Conservation (phyloP, 2,113 vertebrate genomes). For the Lamprotornis superbus region DNA sequence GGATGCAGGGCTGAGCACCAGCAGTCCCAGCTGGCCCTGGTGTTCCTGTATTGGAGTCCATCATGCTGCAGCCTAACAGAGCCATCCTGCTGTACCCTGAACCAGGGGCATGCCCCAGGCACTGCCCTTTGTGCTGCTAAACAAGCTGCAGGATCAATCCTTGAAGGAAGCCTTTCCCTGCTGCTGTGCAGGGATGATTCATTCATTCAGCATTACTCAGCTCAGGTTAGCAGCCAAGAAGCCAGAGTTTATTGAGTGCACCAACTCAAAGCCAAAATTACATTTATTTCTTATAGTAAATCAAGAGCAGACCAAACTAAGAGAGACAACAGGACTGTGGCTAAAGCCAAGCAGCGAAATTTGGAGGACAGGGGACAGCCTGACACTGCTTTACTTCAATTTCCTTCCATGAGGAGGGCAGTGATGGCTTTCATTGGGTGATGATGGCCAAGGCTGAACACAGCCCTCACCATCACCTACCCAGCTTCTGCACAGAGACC, state of each 20-base stretch:
- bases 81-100: fast-evolving
- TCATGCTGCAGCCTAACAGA: fast-evolving
- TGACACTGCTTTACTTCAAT: neutral
- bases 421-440: neutral
- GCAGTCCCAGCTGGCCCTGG: neutral
- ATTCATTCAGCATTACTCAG: neutral
- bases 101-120: fast-evolving
- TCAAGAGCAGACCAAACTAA: neutral
- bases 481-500: neutral
- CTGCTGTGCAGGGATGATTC: neutral
- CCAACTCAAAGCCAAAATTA: neutral
- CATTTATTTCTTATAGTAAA: neutral
- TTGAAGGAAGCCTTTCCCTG: neutral
- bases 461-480: neutral
- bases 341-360: neutral
- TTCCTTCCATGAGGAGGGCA: neutral
- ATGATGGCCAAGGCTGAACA: neutral
- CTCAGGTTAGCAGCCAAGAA: neutral
- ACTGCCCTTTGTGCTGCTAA: neutral
- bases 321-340: neutral
- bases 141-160: neutral
- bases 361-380: neutral
- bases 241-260: neutral
- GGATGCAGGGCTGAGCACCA: neutral
- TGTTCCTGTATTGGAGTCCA: neutral